A percentile compares a stretch with the other conserved stretches of the same genome.
These are phyloP conservation scores for Caenorhabditis elegans DNA, from an alignment of 1,140 invertebrate species.

Conservation along the genomic window DNA sequence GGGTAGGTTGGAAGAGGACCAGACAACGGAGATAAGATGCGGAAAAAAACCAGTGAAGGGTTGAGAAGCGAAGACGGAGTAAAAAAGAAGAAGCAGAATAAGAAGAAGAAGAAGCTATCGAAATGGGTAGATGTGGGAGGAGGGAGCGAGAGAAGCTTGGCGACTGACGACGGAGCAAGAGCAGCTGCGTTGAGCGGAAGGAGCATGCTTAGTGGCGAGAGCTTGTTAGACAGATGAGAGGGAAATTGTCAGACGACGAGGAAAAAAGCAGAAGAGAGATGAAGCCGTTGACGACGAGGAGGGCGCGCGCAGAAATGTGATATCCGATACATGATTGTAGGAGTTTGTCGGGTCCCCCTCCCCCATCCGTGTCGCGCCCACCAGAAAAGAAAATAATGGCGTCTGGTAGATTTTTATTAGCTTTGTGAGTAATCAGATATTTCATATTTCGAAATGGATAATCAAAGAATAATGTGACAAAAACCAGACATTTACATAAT, in stretches of 20 bases:
- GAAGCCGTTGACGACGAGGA: neutral
- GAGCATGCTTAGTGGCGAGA: neutral
- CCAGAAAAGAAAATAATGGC: neutral
- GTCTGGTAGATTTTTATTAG: too few relatives aligned
- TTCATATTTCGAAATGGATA: too few relatives aligned
- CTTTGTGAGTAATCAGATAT: too few relatives aligned
- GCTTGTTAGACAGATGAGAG: neutral
- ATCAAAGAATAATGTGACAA: too few relatives aligned
- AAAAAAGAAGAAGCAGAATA: neutral
- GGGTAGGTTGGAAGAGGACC: constrained; percentile 6
- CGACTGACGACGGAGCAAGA: constrained; percentile 16
- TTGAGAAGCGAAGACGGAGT: neutral
- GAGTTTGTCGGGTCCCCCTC: neutral
- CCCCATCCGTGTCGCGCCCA: neutral
- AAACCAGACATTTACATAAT: too few relatives aligned
- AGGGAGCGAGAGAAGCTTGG: neutral
- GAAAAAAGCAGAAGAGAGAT: neutral
- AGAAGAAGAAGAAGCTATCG: constrained; percentile 9
- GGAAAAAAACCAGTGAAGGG: neutral
- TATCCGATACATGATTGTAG: constrained; percentile 18
- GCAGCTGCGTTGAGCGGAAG: constrained; percentile 19
- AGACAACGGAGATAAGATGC: neutral
- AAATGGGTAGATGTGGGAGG: neutral
- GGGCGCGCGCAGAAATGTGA: neutral
- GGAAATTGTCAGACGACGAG: neutral